Evolutionary conservation across 2,888 invertebrate genomes (phyloP).

Genomic region (Thysanoteuthis rhombus): DNA sequence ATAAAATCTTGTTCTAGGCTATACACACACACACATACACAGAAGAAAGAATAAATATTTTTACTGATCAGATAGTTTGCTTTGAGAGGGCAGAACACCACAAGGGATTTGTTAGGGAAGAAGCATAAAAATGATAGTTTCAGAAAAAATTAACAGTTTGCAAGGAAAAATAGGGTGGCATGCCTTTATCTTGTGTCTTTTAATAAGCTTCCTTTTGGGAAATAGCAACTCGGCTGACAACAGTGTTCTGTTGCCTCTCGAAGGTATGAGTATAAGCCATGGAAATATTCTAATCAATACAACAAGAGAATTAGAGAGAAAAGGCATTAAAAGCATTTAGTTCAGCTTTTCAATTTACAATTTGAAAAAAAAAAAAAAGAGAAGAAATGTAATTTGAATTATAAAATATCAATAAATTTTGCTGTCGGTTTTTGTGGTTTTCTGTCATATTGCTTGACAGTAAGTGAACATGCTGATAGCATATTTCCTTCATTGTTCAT

Average conservation of each 20-base stretch:
- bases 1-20: not conserved
- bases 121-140: conserved; percentile 14
- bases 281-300: conserved; percentile 21
- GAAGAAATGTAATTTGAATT: not conserved
- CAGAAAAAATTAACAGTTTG: not conserved
- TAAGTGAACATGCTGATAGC: conserved; percentile 14
- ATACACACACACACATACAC: not conserved
- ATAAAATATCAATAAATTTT: conserved; percentile 28
- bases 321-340: conserved; percentile 24
- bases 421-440: conserved; percentile 24
- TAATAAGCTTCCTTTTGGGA: conserved; percentile 25
- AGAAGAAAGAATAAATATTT: not conserved
- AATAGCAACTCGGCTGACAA: conserved; percentile 16
- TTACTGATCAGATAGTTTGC: not conserved
- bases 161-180: not conserved
- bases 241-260: conserved; percentile 18
- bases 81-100: not conserved
- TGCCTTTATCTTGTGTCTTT: conserved; percentile 20
- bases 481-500: not conserved
- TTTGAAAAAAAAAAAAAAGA: not conserved
- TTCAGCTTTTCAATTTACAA: not conserved
- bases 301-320: conserved; percentile 15
- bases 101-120: not conserved
- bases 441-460: conserved; percentile 23
- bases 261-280: conserved; percentile 18